phyloP scores from a whole-genome alignment of 2,888 invertebrate species.

The Hydrotaea diabolus region DNA sequence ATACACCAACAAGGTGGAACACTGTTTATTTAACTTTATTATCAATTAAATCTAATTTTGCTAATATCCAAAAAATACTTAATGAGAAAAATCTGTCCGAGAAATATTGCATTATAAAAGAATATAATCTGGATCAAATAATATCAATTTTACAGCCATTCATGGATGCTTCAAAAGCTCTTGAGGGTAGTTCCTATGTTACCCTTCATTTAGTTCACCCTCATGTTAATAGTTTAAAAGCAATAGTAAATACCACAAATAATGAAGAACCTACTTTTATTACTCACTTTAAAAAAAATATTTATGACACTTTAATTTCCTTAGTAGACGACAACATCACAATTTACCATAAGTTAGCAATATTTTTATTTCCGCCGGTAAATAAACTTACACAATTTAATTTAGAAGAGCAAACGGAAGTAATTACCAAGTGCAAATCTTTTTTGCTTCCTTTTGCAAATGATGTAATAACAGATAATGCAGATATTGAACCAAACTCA shows the following conservation, averaged over 20 bases:
- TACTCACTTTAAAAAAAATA: slow-evolving; percentile 44
- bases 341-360: slow-evolving; percentile 33
- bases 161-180: slow-evolving; percentile 47
- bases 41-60: slow-evolving; percentile 46
- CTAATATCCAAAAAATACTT: slow-evolving; percentile 44
- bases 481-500: slow-evolving; percentile 22
- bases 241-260: slow-evolving; percentile 33
- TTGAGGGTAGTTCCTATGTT: slow-evolving; percentile 43
- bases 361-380: too few relatives aligned
- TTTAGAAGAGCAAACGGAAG: slow-evolving; percentile 44
- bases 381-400: slow-evolving; percentile 51
- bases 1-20: slow-evolving; percentile 51
- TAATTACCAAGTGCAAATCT: neutral
- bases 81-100: slow-evolving; percentile 46
- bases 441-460: slow-evolving; percentile 34
- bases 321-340: slow-evolving; percentile 50
- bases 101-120: slow-evolving; percentile 50
- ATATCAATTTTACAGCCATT: slow-evolving; percentile 52
- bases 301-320: slow-evolving; percentile 39
- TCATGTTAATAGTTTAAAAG: slow-evolving; percentile 48
- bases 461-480: slow-evolving; percentile 7
- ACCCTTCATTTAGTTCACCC: slow-evolving; percentile 54
- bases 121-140: slow-evolving; percentile 49
- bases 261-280: slow-evolving; percentile 53
- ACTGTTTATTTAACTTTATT: slow-evolving; percentile 40